phyloP scores from a whole-genome alignment of 2,797 vertebrate genomes.

The Platyrinchus mystaceus region DNA sequence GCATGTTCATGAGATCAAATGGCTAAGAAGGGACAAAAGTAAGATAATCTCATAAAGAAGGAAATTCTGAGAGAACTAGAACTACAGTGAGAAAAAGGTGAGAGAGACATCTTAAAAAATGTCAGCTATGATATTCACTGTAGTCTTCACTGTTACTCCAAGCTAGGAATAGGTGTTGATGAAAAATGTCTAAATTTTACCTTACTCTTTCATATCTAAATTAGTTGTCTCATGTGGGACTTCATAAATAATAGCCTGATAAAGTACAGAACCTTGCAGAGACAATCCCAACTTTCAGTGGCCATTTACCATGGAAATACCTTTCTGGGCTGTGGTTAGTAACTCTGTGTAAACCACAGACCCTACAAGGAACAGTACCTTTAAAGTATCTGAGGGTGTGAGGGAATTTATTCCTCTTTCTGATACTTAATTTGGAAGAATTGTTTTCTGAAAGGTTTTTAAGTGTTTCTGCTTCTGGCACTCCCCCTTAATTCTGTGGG shows the following conservation, averaged over 20 bases:
- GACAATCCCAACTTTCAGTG: not conserved
- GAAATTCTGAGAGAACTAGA: not conserved
- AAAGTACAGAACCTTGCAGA: not conserved
- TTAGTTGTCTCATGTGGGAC: not conserved
- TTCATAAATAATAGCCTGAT: not conserved
- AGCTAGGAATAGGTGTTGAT: not conserved
- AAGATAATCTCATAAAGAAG: not conserved
- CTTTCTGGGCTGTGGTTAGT: not conserved
- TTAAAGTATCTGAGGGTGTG: not conserved
- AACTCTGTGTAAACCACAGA: not conserved
- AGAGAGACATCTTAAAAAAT: not conserved
- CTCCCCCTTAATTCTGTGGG: not conserved
- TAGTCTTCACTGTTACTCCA: not conserved
- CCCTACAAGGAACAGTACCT: not conserved
- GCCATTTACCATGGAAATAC: not conserved
- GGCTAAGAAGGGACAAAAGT: not conserved
- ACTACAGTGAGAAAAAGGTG: not conserved
- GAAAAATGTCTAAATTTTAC: not conserved
- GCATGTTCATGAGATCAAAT: not conserved
- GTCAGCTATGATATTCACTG: not conserved
- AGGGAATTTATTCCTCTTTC: not conserved
- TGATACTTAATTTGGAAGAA: not conserved
- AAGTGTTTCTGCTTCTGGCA: not conserved
- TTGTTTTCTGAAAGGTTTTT: not conserved
- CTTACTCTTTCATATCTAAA: not conserved